These are phyloP conservation scores for Pygoscelis adeliae DNA, from an alignment of 2,113 vertebrate genomes.

Conservation along the genomic window DNA sequence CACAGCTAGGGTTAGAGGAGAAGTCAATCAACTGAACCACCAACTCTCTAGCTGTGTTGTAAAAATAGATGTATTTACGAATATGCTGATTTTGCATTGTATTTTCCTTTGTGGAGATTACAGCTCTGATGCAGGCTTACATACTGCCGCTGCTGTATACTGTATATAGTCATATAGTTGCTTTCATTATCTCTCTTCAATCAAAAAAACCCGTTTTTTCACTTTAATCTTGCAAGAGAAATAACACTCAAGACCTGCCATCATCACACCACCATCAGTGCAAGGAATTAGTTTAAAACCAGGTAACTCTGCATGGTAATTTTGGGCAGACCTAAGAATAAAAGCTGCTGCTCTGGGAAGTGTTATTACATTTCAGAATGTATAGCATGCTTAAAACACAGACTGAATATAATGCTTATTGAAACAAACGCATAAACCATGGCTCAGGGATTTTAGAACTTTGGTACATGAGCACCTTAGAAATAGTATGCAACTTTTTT, in stretches of 20 bases:
- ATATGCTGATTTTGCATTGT: neutral
- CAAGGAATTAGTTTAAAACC: neutral
- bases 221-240: neutral
- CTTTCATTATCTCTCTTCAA: rapidly evolving
- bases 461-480: neutral
- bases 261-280: neutral
- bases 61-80: neutral
- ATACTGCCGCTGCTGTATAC: neutral
- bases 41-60: neutral
- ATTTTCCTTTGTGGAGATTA: neutral
- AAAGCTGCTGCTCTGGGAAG: neutral
- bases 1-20: neutral
- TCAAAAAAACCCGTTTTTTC: neutral
- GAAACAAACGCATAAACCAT: neutral
- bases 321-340: neutral
- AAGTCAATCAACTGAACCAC: neutral
- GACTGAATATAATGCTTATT: neutral
- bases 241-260: neutral
- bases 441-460: neutral
- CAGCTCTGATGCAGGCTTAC: neutral
- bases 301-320: neutral
- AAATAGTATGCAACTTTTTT: neutral
- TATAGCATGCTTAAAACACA: neutral
- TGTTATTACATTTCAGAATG: neutral
- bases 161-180: rapidly evolving